Base-by-base conservation (phyloP, 2,888 invertebrate genomes). In the Alviniconcha strummeri region DNA sequence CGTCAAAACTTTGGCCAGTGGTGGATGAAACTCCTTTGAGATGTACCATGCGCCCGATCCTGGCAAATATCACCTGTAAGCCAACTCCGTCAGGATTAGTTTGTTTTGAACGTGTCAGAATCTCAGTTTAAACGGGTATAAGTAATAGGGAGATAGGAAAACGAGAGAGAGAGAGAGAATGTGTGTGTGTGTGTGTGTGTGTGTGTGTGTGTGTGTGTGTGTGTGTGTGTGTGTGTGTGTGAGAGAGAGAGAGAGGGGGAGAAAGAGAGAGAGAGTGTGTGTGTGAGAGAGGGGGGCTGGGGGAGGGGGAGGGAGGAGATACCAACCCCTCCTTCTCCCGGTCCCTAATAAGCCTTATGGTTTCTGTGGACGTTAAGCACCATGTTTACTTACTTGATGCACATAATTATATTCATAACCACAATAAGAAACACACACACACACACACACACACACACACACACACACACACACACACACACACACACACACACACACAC, bases 371-470 rank as follows among this genome's bases (percentile, higher is more conserved):
- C 36, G 36, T 36, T 36, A 36, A 36, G 36, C 36, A 36, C 36
- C 36, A 36, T 36, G 36, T 36, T 36, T 36, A 36, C 60, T 13
- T 8, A 60, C 60, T 60, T 60, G 17, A 69, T 17, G 17, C 69
- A 69, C 69, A 69, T 17, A 69, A 6, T 1, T 6, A 69, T 7
- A 69, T 17, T 15, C 69, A 69, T 17, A 69, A 11, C 9, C 17
- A 69, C 69, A 69, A 11, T 15, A 6, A 69, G 15, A 69, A 11
- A 69, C 6, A 69, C 17, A 69, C 69, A 69, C 6, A 69, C 17
- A 15, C 69, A 69, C n/a, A 69, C 69, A 69, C 69, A 11, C n/a
- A 69, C 69, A 69, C 69, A 69, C 69, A 69, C 69, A 69, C 17
- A 69, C 69, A 69, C 5, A 69, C n/a, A 5, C 69, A 69, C 17